Evolutionary conservation across 2,888 invertebrate genomes (phyloP).

Genomic region (Lypha dubia): DNA sequence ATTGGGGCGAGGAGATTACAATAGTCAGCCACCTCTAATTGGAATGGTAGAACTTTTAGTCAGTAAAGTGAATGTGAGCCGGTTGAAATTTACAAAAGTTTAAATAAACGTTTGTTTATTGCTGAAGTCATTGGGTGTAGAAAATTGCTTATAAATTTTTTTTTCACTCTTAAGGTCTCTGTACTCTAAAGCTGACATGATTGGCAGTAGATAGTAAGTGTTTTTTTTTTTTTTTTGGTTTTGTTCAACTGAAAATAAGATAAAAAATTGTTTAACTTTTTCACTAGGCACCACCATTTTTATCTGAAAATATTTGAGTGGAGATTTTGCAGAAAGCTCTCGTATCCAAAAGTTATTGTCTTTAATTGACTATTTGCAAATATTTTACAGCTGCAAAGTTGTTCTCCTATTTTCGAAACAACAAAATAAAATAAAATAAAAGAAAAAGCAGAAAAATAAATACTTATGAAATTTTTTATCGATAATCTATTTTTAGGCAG

Average conservation of each 20-base stretch:
- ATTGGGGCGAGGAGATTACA: not conserved
- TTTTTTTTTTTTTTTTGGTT: too few species aligned
- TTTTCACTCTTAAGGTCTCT: not conserved
- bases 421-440: too few species aligned
- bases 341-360: too few species aligned
- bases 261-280: not conserved
- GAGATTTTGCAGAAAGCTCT: too few species aligned
- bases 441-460: too few species aligned
- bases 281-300: too few species aligned
- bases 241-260: not conserved
- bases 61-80: constrained; percentile 1
- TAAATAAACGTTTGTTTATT: constrained; percentile 31
- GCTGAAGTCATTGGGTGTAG: constrained; percentile 6
- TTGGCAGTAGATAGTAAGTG: not conserved
- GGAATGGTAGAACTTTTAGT: not conserved
- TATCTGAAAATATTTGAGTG: too few species aligned
- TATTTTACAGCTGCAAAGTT: too few species aligned
- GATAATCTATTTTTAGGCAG: too few species aligned
- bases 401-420: too few species aligned
- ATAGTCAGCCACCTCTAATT: not conserved
- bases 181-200: not conserved
- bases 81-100: not conserved
- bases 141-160: not conserved
- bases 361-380: too few species aligned
- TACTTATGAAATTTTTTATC: too few species aligned